A percentile compares a stretch with the other conserved stretches of the same genome.
Conservation (phyloP, 2,797 vertebrate genomes). For the Cheracebus regulus region DNA sequence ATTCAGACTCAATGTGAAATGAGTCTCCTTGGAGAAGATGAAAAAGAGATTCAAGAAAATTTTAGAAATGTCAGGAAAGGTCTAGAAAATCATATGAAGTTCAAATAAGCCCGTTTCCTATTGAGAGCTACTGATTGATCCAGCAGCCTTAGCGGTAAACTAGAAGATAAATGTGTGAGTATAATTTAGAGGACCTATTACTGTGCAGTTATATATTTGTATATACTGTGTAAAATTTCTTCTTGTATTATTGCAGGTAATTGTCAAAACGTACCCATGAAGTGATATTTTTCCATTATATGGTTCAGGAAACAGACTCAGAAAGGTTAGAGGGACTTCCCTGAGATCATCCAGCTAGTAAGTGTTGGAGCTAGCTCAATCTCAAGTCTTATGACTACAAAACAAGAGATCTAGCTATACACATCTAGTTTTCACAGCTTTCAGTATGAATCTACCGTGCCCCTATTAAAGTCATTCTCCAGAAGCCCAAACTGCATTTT, state of each 20-base stretch:
- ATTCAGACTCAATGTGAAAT: constrained; percentile 13
- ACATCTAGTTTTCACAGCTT: neutral
- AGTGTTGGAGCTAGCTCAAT: neutral
- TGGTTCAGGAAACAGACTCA: neutral
- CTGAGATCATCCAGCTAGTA: neutral
- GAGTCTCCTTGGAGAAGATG: neutral
- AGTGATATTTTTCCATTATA: neutral
- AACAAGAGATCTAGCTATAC: neutral
- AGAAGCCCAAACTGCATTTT: neutral
- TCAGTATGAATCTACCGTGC: neutral
- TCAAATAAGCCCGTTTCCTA: neutral
- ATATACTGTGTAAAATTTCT: neutral
- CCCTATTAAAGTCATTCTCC: neutral
- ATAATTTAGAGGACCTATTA: neutral
- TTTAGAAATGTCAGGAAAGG: constrained; percentile 30
- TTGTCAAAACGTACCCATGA: neutral
- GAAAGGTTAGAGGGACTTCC: neutral
- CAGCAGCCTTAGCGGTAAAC: neutral
- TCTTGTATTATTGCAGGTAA: neutral
- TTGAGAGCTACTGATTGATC: neutral
- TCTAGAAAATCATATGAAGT: neutral
- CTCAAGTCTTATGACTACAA: neutral
- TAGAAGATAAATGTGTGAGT: neutral
- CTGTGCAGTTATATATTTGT: neutral
- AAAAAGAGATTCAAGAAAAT: neutral